Conservation (phyloP, 2,113 vertebrate species). For the Anolis sagrei region DNA sequence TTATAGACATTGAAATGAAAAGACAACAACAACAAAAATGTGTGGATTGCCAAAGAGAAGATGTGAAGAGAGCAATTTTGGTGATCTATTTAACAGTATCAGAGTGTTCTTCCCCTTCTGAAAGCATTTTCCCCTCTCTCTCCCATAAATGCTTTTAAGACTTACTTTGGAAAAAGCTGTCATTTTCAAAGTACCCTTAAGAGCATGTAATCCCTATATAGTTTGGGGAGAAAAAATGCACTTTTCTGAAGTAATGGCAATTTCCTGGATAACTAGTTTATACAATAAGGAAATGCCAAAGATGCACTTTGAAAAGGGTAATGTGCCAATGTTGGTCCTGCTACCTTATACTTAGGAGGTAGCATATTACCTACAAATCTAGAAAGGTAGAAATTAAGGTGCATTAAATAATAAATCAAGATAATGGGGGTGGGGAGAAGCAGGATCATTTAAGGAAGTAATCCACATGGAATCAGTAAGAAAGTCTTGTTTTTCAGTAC, state of each 20-base stretch:
- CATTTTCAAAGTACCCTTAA: constrained; percentile 76
- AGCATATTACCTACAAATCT: constrained; percentile 43
- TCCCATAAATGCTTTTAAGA: constrained; percentile 74
- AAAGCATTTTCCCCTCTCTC: constrained; percentile 48
- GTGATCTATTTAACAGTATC: constrained; percentile 67
- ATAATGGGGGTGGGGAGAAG: not conserved
- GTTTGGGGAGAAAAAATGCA: constrained; percentile 63
- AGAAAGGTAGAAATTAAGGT: constrained; percentile 57
- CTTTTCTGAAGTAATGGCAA: constrained; percentile 76
- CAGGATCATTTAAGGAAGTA: not conserved
- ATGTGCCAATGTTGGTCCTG: constrained; percentile 42
- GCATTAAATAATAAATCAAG: constrained; percentile 55
- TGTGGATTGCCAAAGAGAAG: constrained; percentile 45
- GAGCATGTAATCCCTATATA: constrained; percentile 71
- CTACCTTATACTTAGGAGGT: constrained; percentile 27
- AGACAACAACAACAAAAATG: constrained; percentile 28
- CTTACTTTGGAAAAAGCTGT: constrained; percentile 63
- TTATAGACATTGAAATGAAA: constrained; percentile 66
- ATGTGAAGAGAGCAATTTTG: constrained; percentile 61
- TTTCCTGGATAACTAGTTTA: constrained; percentile 78
- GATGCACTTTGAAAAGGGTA: constrained; percentile 61
- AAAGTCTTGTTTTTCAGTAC: constrained; percentile 12
- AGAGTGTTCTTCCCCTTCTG: constrained; percentile 48
- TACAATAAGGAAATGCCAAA: constrained; percentile 73
- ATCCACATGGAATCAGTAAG: not conserved